phyloP scores from a whole-genome alignment of 2,797 vertebrate genomes.

The Dicrostonyx torquatus region DNA sequence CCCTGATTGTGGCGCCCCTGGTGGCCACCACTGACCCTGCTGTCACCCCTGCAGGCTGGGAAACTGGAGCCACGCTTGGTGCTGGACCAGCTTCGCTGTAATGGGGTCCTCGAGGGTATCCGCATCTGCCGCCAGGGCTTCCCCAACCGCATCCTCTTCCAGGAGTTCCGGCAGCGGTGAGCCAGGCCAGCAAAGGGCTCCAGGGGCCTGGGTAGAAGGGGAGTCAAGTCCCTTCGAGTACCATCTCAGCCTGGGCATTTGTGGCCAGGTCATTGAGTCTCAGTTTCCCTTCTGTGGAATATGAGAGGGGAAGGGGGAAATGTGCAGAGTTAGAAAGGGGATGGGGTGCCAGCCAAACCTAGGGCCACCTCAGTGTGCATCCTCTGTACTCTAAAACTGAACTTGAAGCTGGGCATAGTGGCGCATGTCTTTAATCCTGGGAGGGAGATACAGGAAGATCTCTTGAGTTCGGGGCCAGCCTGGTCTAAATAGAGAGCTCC shows the following conservation, averaged over 20 bases:
- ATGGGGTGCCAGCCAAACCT: fast-evolving
- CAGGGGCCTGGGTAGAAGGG: not conserved
- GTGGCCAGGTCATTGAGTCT: not conserved
- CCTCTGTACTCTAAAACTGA: not conserved
- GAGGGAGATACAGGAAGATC: not conserved
- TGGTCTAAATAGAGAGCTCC: not conserved
- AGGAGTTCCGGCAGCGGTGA: constrained; percentile 95
- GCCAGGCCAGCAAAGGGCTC: not conserved
- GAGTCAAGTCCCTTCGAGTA: too few species aligned
- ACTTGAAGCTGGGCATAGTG: not conserved
- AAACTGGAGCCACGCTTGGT: constrained; percentile 92
- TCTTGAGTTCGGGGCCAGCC: not conserved
- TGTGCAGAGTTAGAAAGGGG: fast-evolving
- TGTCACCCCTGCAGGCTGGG: constrained; percentile 68
- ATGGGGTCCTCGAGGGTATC: constrained; percentile 95
- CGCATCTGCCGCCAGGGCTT: constrained; percentile 96
- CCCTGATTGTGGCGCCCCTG: not conserved
- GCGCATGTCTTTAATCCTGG: not conserved
- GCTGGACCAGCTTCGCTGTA: constrained; percentile 94
- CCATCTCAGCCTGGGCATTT: not conserved
- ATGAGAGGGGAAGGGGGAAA: too few species aligned
- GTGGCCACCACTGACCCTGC: not conserved
- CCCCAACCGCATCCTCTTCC: constrained; percentile 95
- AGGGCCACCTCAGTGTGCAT: too few species aligned
- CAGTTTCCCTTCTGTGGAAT: not conserved